Evolutionary conservation across 1,140 invertebrate species (phyloP).

Genomic region (Atta colombica): DNA sequence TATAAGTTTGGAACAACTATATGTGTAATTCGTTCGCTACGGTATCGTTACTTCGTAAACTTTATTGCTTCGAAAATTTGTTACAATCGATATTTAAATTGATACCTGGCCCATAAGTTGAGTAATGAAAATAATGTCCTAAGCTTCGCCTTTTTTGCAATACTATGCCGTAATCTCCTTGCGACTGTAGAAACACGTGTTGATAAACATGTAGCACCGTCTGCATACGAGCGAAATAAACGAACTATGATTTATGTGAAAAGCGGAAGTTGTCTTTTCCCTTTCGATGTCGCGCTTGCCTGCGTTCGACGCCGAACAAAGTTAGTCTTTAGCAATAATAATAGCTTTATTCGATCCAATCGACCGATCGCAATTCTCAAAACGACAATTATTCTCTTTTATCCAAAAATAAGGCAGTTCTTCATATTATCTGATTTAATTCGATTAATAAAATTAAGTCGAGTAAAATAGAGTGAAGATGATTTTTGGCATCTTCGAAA

Average conservation of each 20-base stretch:
- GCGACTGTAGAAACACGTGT: constrained; percentile 41
- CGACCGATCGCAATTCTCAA: constrained; percentile 25
- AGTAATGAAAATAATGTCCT: constrained; percentile 43
- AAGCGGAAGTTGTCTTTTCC: constrained; percentile 60
- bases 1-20: not conserved
- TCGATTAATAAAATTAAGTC: not conserved
- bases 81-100: constrained; percentile 43
- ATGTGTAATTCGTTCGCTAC: not conserved
- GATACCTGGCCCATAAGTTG: constrained; percentile 20
- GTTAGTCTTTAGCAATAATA: constrained; percentile 52
- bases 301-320: constrained; percentile 35
- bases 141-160: constrained; percentile 32
- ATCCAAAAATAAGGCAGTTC: not conserved
- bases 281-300: constrained; percentile 43
- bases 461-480: not conserved
- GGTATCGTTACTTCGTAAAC: not conserved
- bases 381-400: constrained; percentile 34
- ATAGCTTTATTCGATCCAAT: constrained; percentile 27
- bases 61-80: constrained; percentile 19
- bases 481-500: not conserved
- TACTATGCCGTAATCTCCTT: constrained; percentile 28
- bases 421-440: not conserved
- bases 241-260: constrained; percentile 61
- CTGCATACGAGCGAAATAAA: constrained; percentile 52
- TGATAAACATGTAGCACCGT: constrained; percentile 36